These are phyloP conservation scores for Tinamus guttatus DNA, from an alignment of 2,113 vertebrate genomes.

Conservation along the genomic window DNA sequence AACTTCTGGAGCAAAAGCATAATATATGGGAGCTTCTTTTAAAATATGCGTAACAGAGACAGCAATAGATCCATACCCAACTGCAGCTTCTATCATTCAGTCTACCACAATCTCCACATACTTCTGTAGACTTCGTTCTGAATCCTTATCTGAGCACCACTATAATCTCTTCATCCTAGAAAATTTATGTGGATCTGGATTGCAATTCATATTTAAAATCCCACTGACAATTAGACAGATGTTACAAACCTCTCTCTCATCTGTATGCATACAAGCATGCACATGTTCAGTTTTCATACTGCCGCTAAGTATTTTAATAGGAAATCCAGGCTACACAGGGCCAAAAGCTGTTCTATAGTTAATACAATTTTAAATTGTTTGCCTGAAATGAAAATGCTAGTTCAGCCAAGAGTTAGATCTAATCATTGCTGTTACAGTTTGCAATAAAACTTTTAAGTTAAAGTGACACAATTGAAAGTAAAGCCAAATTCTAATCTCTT, in stretches of 20 bases:
- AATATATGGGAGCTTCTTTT: not conserved
- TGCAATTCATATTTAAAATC: slow-evolving; percentile 1
- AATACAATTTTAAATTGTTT: slow-evolving; percentile 45
- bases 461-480: not conserved
- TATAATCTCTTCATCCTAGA: not conserved
- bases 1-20: not conserved
- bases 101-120: not conserved
- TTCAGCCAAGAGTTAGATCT: slow-evolving; percentile 19
- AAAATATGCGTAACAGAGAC: not conserved
- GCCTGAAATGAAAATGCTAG: slow-evolving; percentile 5
- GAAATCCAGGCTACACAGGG: not conserved
- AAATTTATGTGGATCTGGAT: not conserved
- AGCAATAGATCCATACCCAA: not conserved
- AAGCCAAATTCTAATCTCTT: not conserved
- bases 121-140: not conserved
- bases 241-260: not conserved
- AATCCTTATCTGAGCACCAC: not conserved
- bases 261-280: not conserved
- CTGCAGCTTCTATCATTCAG: rapidly evolving
- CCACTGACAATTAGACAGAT: slow-evolving; percentile 6
- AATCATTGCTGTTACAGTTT: not conserved
- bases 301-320: slow-evolving; percentile 6
- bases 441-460: not conserved
- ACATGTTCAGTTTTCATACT: not conserved
- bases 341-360: not conserved